Conservation (phyloP, 2,797 vertebrate species). For the Podarcis lilfordi region DNA sequence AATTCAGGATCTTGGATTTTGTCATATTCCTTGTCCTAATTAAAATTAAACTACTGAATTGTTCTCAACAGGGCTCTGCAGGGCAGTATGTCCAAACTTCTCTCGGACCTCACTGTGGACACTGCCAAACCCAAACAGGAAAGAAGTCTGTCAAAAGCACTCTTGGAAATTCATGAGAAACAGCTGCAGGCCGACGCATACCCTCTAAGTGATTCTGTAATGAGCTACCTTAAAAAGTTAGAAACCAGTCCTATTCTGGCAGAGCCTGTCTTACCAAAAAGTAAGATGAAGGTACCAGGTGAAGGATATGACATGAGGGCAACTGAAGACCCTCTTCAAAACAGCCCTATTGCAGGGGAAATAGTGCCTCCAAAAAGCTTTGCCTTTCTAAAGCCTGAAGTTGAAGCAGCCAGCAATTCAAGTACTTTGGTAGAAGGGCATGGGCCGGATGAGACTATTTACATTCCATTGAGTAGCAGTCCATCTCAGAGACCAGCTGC, state of each 20-base stretch:
- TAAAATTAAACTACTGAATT: conserved; percentile 51
- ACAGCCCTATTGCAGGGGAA: background rate
- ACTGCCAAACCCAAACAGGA: conserved; percentile 63
- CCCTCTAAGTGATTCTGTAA: conserved; percentile 75
- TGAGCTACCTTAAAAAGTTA: conserved; percentile 82
- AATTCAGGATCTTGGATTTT: background rate
- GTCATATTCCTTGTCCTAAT: background rate
- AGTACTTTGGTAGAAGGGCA: conserved; percentile 61
- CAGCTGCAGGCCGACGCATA: conserved; percentile 70
- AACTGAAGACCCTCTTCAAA: conserved; percentile 46
- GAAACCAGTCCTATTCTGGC: conserved; percentile 63
- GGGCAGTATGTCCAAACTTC: conserved; percentile 78
- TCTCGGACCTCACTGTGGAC: conserved; percentile 77
- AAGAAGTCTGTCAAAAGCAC: conserved; percentile 76
- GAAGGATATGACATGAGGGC: conserved; percentile 42
- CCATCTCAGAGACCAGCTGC: conserved; percentile 58
- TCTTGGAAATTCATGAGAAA: conserved; percentile 80
- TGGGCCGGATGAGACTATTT: conserved; percentile 77
- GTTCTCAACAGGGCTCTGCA: conserved; percentile 80
- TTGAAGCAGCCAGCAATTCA: conserved; percentile 62
- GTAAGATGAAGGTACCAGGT: conserved; percentile 37
- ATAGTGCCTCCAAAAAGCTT: conserved; percentile 10
- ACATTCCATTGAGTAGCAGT: conserved; percentile 79
- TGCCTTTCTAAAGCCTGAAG: conserved; percentile 43
- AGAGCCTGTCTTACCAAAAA: conserved; percentile 49